Base-by-base conservation (phyloP, 1,140 invertebrate species). In the Heliothis virescens region DNA sequence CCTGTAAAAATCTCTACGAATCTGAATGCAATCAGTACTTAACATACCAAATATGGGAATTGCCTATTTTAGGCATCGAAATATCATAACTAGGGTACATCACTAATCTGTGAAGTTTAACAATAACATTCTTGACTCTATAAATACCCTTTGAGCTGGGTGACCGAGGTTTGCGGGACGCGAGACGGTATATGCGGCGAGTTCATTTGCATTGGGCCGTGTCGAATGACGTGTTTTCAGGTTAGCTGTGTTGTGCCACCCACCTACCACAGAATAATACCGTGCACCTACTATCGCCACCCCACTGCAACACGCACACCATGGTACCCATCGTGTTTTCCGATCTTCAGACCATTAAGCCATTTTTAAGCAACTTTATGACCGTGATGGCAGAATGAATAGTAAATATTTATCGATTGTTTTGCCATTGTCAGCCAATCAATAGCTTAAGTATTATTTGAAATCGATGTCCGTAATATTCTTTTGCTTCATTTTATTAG, bases 141-240 rank as follows among this genome's bases (percentile, higher is more conserved):
- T 92, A 90, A 93, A 93, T 93, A 91, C 81, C 80, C 82, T 82
- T 79, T 87, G 83, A 83, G 83, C 83, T 84, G 85, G 86, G 83
- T 85, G 84, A 85, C 82, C 82, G 87, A 80, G 86, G 83, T 69
- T 78, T 63, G 75, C 63, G 84, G 75, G 73, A 79, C 41, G 79
- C 48, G 81, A 77, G 77, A 73, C 57, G 63, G 73, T 71, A 80
- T 78, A 79, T 84, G 86, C 84, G 83, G 79, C 80, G 80, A 92
- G 90, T 91, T 92, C 90, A 92, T 93, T 93, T 93, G 90, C 90
- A 91, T 91, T 82, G 85, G 82, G 82, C 85, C 89, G 87, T 89
- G 88, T 79, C 80, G 63, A 69, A 72, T 82, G 77, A 80, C 83
- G 82, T 83, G 77, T 63, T 77, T 63, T 77, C 71, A 41, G 67